A percentile compares a stretch with the other conserved stretches of the same genome.
Evolutionary conservation across 2,888 invertebrate genomes (phyloP).

Genomic region (Thecophora atra): DNA sequence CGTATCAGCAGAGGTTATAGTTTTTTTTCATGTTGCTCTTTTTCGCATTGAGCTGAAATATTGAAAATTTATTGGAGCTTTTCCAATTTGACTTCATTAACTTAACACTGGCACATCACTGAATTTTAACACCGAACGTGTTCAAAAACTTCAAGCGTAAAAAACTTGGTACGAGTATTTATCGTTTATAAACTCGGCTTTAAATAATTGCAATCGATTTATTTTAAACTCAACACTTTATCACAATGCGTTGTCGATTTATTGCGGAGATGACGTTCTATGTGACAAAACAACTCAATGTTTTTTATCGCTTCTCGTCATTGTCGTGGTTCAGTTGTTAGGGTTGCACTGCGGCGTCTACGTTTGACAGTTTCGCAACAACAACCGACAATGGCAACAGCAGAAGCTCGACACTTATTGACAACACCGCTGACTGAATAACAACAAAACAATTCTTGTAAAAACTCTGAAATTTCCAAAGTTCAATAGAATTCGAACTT

Average conservation of each 20-base stretch:
- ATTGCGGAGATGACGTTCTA: neutral
- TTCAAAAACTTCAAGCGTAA: no score
- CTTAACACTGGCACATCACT: no score
- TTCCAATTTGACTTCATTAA: neutral
- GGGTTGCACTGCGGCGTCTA: constrained; percentile 3
- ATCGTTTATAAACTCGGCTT: no score
- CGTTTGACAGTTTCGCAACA: neutral
- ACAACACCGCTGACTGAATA: constrained; percentile 3
- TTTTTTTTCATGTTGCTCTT: constrained; percentile 12
- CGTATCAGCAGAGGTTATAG: neutral
- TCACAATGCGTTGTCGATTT: neutral
- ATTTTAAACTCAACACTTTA: neutral
- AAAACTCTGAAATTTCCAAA: constrained; percentile 3
- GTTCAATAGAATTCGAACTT: neutral
- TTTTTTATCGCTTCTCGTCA: no score
- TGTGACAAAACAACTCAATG: neutral
- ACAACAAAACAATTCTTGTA: constrained; percentile 19
- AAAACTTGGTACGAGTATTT: no score
- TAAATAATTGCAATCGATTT: no score
- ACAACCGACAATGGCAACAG: constrained; percentile 1
- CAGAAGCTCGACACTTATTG: constrained; percentile 2
- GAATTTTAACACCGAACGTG: no score
- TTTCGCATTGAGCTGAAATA: constrained; percentile 16
- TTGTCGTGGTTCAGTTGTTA: constrained; percentile 3
- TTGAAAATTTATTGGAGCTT: neutral